Base-by-base conservation (phyloP, 1,140 invertebrate species). In the Drosophila arizonae region DNA sequence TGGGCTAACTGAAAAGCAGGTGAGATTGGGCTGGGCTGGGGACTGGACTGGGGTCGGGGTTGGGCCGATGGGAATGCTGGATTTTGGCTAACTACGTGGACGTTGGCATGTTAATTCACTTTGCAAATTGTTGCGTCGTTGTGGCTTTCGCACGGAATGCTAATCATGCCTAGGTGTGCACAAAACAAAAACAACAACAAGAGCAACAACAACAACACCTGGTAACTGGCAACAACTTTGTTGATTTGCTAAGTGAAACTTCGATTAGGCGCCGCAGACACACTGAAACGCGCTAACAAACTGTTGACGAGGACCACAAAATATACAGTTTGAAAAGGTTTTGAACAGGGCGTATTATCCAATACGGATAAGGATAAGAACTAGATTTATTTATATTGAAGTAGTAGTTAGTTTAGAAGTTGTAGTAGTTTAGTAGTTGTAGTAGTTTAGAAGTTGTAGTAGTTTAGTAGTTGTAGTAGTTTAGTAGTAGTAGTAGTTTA, bases 161-260 rank as follows among this genome's bases (percentile, higher is more conserved):
- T 86, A 86, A 86, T 86, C 85, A 76, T 66, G 72, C 60, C 79
- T 87, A 76, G 79, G 70, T 70, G 68, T 43, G 48, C 41, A 58
- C 60, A 66, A 48, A 52, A 64, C 61, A 55, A 68, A 60, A 76
- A 51, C 57, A 68, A 24, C 56, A 55, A 43, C 45, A 33, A 45
- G 54, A 43, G 6, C 41, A 10, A 15, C 36, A 17, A 3, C 43
- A 66, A n/a, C 36, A 64, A 46, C 62, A 46, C 36, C 33, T 33
- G 33, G 33, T 54, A 57, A 72, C 65, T 69, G 51, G 36, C 57
- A 68, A 69, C 65, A 88, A 88, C 76, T 86, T 86, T 78, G 79
- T 87, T 82, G 82, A 79, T 82, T 87, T 77, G 82, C 82, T 86
- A 86, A 86, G 82, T 86, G 82, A 86, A 86, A 86, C 84, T 87